Percentiles rank a stretch among this genome's conserved stretches.
These are phyloP conservation scores for Drosophila barbarae DNA, from an alignment of 2,888 invertebrate species.

Conservation along the genomic window DNA sequence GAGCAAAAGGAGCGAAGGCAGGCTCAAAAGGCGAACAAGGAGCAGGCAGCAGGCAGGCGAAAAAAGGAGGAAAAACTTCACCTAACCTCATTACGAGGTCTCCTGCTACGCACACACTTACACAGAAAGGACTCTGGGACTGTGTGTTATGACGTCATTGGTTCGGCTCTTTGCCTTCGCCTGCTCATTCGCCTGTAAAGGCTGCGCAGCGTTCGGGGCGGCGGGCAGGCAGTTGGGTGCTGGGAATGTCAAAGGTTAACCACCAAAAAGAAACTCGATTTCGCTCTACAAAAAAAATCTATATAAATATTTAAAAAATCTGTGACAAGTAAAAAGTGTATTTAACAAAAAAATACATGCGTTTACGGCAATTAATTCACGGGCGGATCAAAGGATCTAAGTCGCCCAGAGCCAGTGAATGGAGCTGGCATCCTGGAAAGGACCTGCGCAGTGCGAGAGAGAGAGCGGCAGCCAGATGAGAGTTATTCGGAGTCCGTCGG, in stretches of 20 bases:
- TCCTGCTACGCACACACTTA: constrained; percentile 22
- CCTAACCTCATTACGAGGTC: constrained; percentile 69
- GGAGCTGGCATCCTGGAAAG: constrained; percentile 28
- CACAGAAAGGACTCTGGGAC: neutral
- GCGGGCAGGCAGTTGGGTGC: constrained; percentile 1
- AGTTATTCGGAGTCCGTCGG: constrained; percentile 42
- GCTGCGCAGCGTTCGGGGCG: constrained; percentile 48
- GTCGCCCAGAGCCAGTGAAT: constrained; percentile 22
- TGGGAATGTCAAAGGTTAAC: constrained; percentile 21
- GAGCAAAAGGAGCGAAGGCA: constrained; percentile 35
- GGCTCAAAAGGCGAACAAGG: constrained; percentile 27
- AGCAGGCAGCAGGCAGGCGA: constrained; percentile 14
- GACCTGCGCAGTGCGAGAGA: constrained; percentile 28
- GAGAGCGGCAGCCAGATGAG: constrained; percentile 14
- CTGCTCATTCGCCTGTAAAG: constrained; percentile 56
- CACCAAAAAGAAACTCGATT: neutral
- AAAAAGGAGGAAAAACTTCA: constrained; percentile 60
- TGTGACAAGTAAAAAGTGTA: no score
- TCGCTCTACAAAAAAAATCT: neutral
- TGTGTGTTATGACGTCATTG: constrained; percentile 70
- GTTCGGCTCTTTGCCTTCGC: constrained; percentile 59
- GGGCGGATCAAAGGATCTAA: constrained; percentile 36
- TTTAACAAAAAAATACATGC: neutral
- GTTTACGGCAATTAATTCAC: constrained; percentile 5
- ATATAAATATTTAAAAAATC: neutral